Base-by-base conservation (phyloP, 2,888 invertebrate species). In the Portevinia maculata region DNA sequence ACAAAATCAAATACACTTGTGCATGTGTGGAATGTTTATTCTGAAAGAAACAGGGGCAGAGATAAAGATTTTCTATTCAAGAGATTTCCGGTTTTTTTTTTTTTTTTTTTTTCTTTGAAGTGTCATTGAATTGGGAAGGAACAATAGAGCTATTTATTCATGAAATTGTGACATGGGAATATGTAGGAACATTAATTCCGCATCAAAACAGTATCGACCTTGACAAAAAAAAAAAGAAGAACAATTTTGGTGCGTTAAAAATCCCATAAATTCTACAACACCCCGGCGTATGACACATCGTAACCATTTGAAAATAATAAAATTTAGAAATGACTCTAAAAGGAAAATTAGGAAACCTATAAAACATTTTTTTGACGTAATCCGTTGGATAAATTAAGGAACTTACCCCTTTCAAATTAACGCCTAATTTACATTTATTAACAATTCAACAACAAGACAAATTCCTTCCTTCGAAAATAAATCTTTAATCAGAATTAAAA, bases 381-480 rank as follows among this genome's bases (percentile, higher is more conserved):
- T 28, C 11, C 28, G 39, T 48, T 19, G 6, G 21, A 8, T 8
- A 9, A 24, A 21, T 5, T 30, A 9, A 57, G 9, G 4, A 39
- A 7, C 55, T n/a, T 48, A 46, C 53, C 53, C 46, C 39, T 13
- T 69, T 53, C 24, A 39, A 37, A 37, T 52, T 37, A 17, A 21
- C 32, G 34, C 11, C 55, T 55, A 52, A 53, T 73, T 62, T 64
- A 46, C 73, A 55, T 73, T 60, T 62, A 48, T 55, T 55, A 37
- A 73, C 21, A 28, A 32, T 28, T 41, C 17, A 34, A 41, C 30
- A 52, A 30, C 21, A n/a, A 15, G 19, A 44, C 21, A 34, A 24
- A 30, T 17, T 8, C 21, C 13, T 52, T 4, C 5, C 2, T 30
- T 32, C 13, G 7, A 24, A 30, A 39, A 52, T 41, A 13, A 39